Base-by-base conservation (phyloP, 2,113 vertebrate genomes). In the Procavia capensis region DNA sequence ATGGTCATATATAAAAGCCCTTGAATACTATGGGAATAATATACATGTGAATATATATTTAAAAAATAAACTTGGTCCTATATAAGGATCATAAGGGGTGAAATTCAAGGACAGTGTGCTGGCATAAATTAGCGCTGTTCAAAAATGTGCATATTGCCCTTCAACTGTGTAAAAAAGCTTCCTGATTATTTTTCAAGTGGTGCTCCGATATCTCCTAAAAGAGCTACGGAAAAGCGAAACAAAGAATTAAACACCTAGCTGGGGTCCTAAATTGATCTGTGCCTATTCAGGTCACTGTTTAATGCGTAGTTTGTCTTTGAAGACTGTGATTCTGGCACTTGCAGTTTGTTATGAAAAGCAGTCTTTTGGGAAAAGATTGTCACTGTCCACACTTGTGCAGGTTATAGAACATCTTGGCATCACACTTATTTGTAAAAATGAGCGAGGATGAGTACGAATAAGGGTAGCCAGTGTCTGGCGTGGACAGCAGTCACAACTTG, bases 281-380 rank as follows among this genome's bases (percentile, higher is more conserved):
- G 39, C 87, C 22, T 50, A 54, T 85, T 83, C 54, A 72, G 41
- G 85, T 79, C 47, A 76, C 29, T 83, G 29, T 50, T 64, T 86
- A 91, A 93, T 84, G 50, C 50, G 80, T 64, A 90, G 90, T 88
- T 95, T 92, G 70, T 90, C 50, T 90, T 94, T 91, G 74, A 93
- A 9, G 17, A 36, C 41, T 83, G 9, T 72, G 34, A 68, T 95
- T 36, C 34, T 88, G 54, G 91, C 68, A 75, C 34, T 85, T 78
- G 7, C 39, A 89, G 14, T 89, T 92, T 93, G 34, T 45, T 93
- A 63, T 59, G 74, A 75, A 94, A 95, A 90, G 17, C 9, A 75
- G 16, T 5, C 11, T 79, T 94, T 87, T 47, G 3, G 22, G n/a
- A 80, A 83, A 70, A 57, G 22, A 47, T 24, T 43, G 1, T 87